Base-by-base conservation (phyloP, 1,140 invertebrate genomes). In the Aricia agestis region DNA sequence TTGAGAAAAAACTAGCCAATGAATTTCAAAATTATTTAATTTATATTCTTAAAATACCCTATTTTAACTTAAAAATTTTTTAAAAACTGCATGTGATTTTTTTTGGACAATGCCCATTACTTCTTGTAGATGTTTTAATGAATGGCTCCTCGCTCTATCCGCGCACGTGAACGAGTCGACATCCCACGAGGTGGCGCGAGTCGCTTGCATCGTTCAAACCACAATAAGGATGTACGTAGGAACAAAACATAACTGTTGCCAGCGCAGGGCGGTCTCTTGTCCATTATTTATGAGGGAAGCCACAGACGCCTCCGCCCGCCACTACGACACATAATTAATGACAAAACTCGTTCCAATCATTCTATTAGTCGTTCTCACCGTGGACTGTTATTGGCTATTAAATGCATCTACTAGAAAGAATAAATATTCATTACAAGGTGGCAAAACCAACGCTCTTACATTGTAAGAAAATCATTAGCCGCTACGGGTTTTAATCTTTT, bases 241-340 rank as follows among this genome's bases (percentile, higher is more conserved):
- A 63, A 63, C 10, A 63, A 36, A 31, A 68, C 2, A 57, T 61
- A 69, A 69, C 68, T 61, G 58, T 65, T 42, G 41, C 32, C 2
- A 42, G 59, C 72, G 71, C 68, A 71, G 77, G 83, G 80, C 80
- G 81, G 75, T 73, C 79, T 71, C 72, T 71, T 69, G 66, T 80
- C 78, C 72, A 71, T 86, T 86, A 87, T 86, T 84, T 84, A 87
- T 85, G 81, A 79, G 82, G 74, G 63, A 72, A 69, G 70, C 70
- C 74, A 77, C 79, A 70, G 78, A 78, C 79, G 79, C 80, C 82
- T 77, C 81, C 82, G 76, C 79, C 36, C 77, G 79, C 75, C 78
- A 80, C 78, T 73, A 82, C 73, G 81, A 82, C 81, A 84, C 77
- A 82, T 81, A 82, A 85, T 82, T 83, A 83, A 85, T 83, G 82